A percentile compares a stretch with the other conserved stretches of the same genome.
phyloP scores from a whole-genome alignment of 2,113 vertebrate genomes.

The Rhinolophus sinicus region DNA sequence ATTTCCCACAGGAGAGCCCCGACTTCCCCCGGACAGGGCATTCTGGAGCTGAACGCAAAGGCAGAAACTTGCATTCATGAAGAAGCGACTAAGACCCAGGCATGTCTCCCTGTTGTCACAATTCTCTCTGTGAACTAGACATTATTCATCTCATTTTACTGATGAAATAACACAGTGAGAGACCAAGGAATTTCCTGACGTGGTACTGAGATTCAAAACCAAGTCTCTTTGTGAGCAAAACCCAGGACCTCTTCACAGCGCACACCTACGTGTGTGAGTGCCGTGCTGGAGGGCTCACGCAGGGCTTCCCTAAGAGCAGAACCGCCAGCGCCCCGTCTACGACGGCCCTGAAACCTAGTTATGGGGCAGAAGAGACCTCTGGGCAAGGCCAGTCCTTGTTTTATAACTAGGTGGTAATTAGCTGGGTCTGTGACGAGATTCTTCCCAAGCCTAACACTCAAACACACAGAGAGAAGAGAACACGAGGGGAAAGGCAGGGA shows the following conservation, averaged over 20 bases:
- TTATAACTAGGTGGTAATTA: accelerated
- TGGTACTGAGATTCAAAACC: background rate
- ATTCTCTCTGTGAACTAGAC: background rate
- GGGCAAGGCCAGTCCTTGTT: background rate
- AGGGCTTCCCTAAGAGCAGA: background rate
- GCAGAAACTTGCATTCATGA: background rate
- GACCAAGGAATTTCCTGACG: background rate
- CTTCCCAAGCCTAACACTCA: background rate
- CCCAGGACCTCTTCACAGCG: accelerated
- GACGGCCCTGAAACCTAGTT: accelerated
- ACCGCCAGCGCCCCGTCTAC: background rate
- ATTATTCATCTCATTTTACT: no score
- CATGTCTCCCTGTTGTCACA: accelerated
- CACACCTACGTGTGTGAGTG: accelerated
- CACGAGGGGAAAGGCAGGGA: background rate
- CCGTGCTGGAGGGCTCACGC: accelerated
- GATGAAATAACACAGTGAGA: background rate
- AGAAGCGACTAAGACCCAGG: background rate
- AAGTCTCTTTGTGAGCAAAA: background rate
- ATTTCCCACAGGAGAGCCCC: background rate
- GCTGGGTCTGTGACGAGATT: background rate
- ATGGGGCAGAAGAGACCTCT: background rate
- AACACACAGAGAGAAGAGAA: background rate
- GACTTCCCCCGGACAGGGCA: no score
- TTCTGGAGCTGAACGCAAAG: background rate